Evolutionary conservation across 2,113 vertebrate genomes (phyloP).

Genomic region (Platichthys flesus): DNA sequence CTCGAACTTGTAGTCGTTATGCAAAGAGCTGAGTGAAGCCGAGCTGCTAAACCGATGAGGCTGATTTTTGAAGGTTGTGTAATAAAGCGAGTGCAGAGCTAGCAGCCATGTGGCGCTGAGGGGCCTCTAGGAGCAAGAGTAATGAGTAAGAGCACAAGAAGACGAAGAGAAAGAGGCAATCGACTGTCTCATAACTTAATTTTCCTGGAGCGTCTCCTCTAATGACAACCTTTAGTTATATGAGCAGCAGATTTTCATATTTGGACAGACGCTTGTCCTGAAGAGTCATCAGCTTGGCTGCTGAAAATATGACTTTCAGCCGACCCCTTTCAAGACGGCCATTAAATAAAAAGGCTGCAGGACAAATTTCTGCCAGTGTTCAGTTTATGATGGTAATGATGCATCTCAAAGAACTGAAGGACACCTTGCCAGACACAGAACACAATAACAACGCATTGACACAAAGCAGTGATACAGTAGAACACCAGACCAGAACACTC

Average conservation of each 20-base stretch:
- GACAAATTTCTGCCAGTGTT: background rate
- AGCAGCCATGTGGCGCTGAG: background rate
- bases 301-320: conserved; percentile 30
- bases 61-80: conserved; percentile 4
- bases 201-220: conserved; percentile 32
- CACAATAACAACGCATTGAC: background rate
- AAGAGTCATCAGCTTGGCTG: background rate
- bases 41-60: conserved; percentile 8
- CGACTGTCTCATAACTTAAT: conserved; percentile 27
- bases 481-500: background rate
- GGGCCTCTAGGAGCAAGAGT: conserved; percentile 17
- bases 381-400: background rate
- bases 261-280: conserved; percentile 11
- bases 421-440: background rate
- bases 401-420: background rate
- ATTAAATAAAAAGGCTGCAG: background rate
- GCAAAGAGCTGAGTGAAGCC: conserved; percentile 11
- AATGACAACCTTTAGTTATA: conserved; percentile 12
- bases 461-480: background rate
- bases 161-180: conserved; percentile 27
- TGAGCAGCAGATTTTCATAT: conserved; percentile 2
- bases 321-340: background rate
- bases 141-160: conserved; percentile 34
- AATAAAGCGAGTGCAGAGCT: conserved; percentile 11
- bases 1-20: background rate